These are phyloP conservation scores for Megaceryle alcyon DNA, from an alignment of 2,797 vertebrate species.

Conservation along the genomic window DNA sequence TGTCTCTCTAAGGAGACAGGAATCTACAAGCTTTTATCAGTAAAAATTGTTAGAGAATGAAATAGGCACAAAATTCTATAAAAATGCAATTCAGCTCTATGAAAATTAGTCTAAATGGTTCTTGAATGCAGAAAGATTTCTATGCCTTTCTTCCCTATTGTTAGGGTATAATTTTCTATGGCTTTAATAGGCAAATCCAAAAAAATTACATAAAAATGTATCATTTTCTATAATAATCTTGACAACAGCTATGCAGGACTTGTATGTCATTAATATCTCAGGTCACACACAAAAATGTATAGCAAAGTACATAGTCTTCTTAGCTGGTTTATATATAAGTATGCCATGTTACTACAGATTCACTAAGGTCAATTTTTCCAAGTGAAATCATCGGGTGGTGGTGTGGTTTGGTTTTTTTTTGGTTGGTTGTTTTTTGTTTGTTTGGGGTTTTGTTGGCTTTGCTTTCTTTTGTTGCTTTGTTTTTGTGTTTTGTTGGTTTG, in stretches of 20 bases:
- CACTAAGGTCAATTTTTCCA: neutral
- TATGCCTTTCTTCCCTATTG: constrained; percentile 16
- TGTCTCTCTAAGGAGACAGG: neutral
- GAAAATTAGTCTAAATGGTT: constrained; percentile 52
- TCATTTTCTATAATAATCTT: constrained; percentile 56
- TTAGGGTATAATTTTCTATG: constrained; percentile 32
- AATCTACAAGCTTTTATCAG: neutral
- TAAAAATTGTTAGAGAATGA: constrained; percentile 35
- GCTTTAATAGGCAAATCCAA: constrained; percentile 51
- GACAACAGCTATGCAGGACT: constrained; percentile 14
- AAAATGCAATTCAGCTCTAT: constrained; percentile 21
- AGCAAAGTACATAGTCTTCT: neutral
- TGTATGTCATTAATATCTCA: constrained; percentile 7
- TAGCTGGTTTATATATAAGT: neutral
- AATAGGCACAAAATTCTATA: constrained; percentile 22
- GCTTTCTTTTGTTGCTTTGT: too few relatives aligned
- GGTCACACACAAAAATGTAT: neutral
- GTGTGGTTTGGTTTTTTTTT: too few relatives aligned
- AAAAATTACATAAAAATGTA: constrained; percentile 36
- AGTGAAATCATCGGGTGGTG: neutral
- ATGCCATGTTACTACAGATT: neutral
- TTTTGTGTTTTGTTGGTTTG: neutral
- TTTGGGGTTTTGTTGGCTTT: neutral
- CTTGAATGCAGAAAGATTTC: constrained; percentile 3
- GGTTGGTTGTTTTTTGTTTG: too few relatives aligned